A percentile compares a stretch with the other conserved stretches of the same genome.
These are phyloP conservation scores for Timema podura DNA, from an alignment of 2,888 invertebrate genomes.

Conservation along the genomic window DNA sequence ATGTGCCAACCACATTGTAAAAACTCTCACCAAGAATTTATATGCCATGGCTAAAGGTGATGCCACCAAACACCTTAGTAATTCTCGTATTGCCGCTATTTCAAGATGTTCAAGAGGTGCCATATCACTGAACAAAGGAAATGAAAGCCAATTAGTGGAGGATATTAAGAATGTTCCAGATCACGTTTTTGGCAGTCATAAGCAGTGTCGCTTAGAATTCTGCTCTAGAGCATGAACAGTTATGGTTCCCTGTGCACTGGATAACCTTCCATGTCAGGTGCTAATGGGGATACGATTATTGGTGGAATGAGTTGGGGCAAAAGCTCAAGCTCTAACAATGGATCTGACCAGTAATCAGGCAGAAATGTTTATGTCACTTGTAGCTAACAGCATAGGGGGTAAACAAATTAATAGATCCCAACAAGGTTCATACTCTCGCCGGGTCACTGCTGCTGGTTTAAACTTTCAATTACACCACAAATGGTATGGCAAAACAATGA, in stretches of 20 bases:
- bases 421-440: neutral
- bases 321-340: neutral
- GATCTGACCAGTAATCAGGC: neutral
- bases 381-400: neutral
- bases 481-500: neutral
- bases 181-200: constrained; percentile 4
- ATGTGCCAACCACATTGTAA: constrained; percentile 38
- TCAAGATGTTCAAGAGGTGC: neutral
- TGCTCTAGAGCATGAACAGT: neutral
- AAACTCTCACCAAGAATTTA: constrained; percentile 27
- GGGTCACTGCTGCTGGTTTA: neutral
- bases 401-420: neutral
- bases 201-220: neutral
- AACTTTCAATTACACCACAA: neutral
- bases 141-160: neutral
- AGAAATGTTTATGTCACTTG: neutral
- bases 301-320: neutral
- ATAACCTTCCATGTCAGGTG: neutral
- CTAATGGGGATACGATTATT: neutral
- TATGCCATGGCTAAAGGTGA: neutral
- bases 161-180: neutral
- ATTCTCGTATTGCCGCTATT: neutral
- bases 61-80: neutral
- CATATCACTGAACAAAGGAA: neutral
- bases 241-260: neutral